phyloP scores from a whole-genome alignment of 2,797 vertebrate species.

The Phalanger gymnotis region DNA sequence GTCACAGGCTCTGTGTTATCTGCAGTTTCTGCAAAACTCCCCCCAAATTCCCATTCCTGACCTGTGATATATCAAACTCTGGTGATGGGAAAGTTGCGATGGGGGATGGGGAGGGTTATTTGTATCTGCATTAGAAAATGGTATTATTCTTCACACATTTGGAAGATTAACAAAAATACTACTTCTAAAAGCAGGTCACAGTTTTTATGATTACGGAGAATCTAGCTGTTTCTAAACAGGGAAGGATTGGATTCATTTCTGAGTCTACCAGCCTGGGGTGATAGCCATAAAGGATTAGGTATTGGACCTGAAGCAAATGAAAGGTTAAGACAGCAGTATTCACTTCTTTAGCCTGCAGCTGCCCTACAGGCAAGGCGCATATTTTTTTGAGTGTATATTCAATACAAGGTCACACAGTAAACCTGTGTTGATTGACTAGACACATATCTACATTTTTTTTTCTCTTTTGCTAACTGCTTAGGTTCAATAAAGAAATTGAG shows the following conservation, averaged over 20 bases:
- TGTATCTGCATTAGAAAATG: constrained; percentile 44
- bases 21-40: no score
- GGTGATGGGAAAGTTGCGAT: neutral
- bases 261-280: constrained; percentile 51
- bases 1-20: no score
- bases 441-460: neutral
- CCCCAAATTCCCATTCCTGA: neutral
- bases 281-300: constrained; percentile 64
- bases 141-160: constrained; percentile 43
- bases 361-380: constrained; percentile 46
- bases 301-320: constrained; percentile 65
- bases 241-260: constrained; percentile 53
- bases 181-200: constrained; percentile 58
- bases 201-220: constrained; percentile 45
- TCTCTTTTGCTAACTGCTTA: neutral
- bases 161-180: constrained; percentile 6
- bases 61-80: neutral
- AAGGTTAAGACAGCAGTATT: constrained; percentile 53
- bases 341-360: constrained; percentile 43
- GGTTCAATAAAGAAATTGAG: neutral
- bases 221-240: constrained; percentile 65
- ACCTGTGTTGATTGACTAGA: constrained; percentile 11
- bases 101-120: neutral
- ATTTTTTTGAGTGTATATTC: constrained; percentile 33
- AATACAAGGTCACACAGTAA: constrained; percentile 30